Conservation (phyloP, 2,888 invertebrate genomes). For the Microplitis deprimator region DNA sequence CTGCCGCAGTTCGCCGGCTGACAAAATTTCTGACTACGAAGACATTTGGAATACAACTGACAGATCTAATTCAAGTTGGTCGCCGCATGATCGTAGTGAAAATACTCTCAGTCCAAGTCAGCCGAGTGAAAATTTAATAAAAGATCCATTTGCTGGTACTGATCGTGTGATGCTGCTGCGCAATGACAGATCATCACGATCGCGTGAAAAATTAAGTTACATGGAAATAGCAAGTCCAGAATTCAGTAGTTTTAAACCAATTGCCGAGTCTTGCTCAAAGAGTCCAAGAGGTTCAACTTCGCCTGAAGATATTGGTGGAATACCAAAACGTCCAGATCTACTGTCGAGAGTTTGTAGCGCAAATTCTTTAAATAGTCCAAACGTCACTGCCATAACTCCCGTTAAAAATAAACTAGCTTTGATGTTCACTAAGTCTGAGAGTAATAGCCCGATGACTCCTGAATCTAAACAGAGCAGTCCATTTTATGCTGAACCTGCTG, state of each 20-base stretch:
- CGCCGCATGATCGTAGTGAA: slow-evolving; percentile 62
- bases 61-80: slow-evolving; percentile 67
- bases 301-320: slow-evolving; percentile 61
- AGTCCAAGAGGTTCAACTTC: slow-evolving; percentile 55
- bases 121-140: slow-evolving; percentile 53
- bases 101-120: slow-evolving; percentile 46
- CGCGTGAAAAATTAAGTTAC: slow-evolving; percentile 63
- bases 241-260: slow-evolving; percentile 69
- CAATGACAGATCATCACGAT: slow-evolving; percentile 61
- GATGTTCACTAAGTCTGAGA: slow-evolving; percentile 64
- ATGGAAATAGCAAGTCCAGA: slow-evolving; percentile 67
- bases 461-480: slow-evolving; percentile 83
- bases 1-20: slow-evolving; percentile 88
- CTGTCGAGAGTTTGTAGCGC: slow-evolving; percentile 64
- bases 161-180: slow-evolving; percentile 61
- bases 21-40: slow-evolving; percentile 95
- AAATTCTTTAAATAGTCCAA: slow-evolving; percentile 76
- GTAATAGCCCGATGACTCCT: slow-evolving; percentile 65
- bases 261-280: slow-evolving; percentile 56
- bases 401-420: slow-evolving; percentile 66
- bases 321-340: slow-evolving; percentile 66
- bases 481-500: slow-evolving; percentile 92
- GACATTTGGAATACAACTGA: slow-evolving; percentile 84
- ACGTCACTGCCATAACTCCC: slow-evolving; percentile 67
- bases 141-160: slow-evolving; percentile 53